These are phyloP conservation scores for Teleopsis dalmanni DNA, from an alignment of 1,140 invertebrate species.

Conservation along the genomic window DNA sequence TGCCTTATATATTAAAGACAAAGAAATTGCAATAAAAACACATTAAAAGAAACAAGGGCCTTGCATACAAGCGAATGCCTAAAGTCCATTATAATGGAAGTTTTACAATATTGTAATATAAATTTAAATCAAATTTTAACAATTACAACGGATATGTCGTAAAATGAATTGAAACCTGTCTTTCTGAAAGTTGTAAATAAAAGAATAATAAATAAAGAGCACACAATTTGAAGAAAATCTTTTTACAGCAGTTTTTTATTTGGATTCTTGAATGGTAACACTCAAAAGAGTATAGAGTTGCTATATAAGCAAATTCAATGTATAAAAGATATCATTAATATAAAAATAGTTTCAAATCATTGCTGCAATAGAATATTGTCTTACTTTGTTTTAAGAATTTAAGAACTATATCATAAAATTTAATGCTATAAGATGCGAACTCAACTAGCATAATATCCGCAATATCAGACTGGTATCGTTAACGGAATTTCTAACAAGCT, in stretches of 20 bases:
- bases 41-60: not conserved
- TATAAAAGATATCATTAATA: not conserved
- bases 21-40: not conserved
- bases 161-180: not conserved
- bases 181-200: not conserved
- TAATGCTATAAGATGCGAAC: not conserved
- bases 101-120: not conserved
- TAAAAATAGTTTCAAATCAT: too few relatives aligned
- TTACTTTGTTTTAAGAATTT: not conserved
- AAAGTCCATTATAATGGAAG: not conserved
- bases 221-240: not conserved
- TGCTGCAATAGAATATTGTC: not conserved
- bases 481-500: constrained; percentile 1
- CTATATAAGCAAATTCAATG: not conserved
- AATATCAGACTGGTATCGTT: not conserved
- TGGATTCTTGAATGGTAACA: not conserved
- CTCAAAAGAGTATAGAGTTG: not conserved
- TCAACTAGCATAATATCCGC: not conserved
- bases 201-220: not conserved
- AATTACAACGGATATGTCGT: not conserved
- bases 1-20: not conserved
- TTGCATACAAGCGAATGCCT: not conserved
- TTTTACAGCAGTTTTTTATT: not conserved
- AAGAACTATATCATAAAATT: not conserved
- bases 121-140: constrained; percentile 1